Evolutionary conservation across 2,797 vertebrate genomes (phyloP).

Genomic region (Ficedula albicollis): DNA sequence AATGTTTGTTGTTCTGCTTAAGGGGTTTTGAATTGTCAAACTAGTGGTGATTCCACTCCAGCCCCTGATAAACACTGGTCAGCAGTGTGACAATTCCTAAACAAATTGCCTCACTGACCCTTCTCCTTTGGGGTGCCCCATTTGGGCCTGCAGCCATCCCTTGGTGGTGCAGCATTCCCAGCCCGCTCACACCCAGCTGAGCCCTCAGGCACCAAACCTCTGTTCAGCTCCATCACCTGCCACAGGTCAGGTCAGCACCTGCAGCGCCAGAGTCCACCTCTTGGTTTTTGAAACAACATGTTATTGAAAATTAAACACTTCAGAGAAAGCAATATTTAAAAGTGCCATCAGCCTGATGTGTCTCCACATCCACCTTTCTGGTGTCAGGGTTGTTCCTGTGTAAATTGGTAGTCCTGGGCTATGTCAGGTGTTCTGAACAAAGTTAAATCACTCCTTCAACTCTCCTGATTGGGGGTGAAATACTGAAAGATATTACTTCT

Average conservation of each 20-base stretch:
- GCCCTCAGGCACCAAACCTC: background rate
- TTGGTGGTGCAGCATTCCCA: background rate
- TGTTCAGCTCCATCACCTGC: background rate
- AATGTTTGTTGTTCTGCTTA: background rate
- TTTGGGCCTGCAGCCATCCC: background rate
- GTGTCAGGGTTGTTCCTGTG: background rate
- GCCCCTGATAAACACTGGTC: fast-evolving
- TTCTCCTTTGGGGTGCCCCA: background rate
- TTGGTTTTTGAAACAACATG: background rate
- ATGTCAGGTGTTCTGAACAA: background rate
- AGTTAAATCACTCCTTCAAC: background rate
- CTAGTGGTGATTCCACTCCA: background rate
- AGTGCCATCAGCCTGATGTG: background rate
- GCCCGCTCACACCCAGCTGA: fast-evolving
- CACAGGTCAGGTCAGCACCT: slow-evolving; percentile 51
- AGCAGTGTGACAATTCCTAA: background rate
- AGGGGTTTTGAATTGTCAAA: background rate
- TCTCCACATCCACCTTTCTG: background rate
- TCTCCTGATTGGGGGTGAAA: background rate
- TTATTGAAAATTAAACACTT: background rate
- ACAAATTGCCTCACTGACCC: background rate
- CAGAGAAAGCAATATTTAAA: background rate
- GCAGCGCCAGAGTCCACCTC: background rate
- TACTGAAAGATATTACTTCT: background rate
- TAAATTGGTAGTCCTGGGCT: background rate